Evolutionary conservation across 64 coral and sea anemone species (phyloP).

Genomic region (Montipora efflorescens): DNA sequence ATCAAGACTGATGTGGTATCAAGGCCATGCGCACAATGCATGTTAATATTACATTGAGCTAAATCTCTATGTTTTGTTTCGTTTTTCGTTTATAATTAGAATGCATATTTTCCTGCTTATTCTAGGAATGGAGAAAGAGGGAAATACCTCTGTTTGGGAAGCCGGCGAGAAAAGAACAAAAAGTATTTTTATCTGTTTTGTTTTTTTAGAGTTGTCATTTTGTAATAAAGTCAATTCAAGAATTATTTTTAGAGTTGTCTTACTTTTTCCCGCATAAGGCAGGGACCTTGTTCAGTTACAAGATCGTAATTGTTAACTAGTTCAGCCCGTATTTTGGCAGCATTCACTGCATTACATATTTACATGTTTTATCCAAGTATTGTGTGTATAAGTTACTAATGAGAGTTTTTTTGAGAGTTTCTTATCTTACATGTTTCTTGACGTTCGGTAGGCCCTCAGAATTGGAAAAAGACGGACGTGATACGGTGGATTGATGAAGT

Average conservation of each 20-base stretch:
- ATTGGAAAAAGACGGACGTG: conserved; percentile 74
- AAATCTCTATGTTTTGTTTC: neutral
- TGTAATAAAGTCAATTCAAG: too few relatives aligned
- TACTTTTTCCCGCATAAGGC: too few relatives aligned
- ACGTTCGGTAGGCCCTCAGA: conserved; percentile 17
- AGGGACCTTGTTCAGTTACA: too few relatives aligned
- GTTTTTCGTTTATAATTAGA: neutral
- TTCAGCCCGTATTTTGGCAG: too few relatives aligned
- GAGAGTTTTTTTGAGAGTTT: too few relatives aligned
- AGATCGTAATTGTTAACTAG: too few relatives aligned
- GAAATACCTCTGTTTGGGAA: neutral
- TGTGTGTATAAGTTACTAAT: too few relatives aligned
- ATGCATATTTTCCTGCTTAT: neutral
- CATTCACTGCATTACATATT: too few relatives aligned
- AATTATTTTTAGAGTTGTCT: too few relatives aligned
- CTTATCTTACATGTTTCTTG: neutral
- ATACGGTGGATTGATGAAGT: conserved; percentile 62
- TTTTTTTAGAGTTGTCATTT: neutral
- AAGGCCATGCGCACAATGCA: too few relatives aligned
- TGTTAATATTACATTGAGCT: neutral
- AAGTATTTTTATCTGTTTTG: conserved; percentile 16
- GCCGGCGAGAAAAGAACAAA: conserved; percentile 36
- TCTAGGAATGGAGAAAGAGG: conserved; percentile 31
- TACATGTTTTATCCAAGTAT: too few relatives aligned
- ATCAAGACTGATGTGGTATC: neutral